Conservation (phyloP, 2,113 vertebrate genomes). For the Ammodytes dubius region DNA sequence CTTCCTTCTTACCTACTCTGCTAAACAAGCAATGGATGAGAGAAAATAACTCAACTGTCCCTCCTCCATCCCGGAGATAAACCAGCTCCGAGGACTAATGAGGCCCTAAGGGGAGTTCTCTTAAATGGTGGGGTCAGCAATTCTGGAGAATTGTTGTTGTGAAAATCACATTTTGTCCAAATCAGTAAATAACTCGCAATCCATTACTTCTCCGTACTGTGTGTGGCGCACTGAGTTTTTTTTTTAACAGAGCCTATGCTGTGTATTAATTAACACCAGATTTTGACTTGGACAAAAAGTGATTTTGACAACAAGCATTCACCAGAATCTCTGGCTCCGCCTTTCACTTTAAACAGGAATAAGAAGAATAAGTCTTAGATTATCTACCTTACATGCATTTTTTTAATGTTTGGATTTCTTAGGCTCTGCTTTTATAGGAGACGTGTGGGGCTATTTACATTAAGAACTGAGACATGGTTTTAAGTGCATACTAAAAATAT, state of each 20-base stretch:
- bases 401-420: background rate
- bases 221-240: too few species aligned
- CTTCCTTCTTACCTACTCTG: constrained; percentile 8
- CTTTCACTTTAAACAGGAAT: background rate
- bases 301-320: too few species aligned
- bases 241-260: too few species aligned
- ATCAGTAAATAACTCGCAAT: too few species aligned
- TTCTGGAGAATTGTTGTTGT: too few species aligned
- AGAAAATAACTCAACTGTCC: background rate
- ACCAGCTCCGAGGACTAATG: background rate
- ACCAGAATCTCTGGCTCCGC: too few species aligned
- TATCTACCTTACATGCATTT: background rate
- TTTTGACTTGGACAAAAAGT: too few species aligned
- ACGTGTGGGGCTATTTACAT: background rate
- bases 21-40: background rate
- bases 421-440: background rate
- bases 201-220: too few species aligned
- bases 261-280: too few species aligned
- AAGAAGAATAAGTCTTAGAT: background rate
- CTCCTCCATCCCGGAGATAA: background rate
- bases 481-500: background rate
- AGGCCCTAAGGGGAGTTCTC: too few species aligned
- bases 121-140: too few species aligned
- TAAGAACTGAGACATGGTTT: background rate
- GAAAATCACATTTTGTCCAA: too few species aligned